Conservation (phyloP, 2,888 invertebrate species). For the Seira musarum region DNA sequence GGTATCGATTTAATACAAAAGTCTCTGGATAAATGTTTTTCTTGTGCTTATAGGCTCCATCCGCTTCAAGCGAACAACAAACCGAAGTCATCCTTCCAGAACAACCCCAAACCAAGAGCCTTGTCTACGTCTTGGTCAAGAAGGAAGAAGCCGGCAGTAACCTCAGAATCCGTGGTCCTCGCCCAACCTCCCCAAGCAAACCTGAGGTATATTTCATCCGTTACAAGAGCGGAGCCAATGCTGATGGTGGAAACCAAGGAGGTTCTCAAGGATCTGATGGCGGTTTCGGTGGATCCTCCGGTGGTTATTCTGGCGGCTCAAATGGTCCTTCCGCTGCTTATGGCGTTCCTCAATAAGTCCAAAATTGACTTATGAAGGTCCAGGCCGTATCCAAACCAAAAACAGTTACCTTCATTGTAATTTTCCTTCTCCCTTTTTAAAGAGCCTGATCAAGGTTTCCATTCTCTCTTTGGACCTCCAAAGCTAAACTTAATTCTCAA, state of each 20-base stretch:
- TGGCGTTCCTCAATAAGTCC: too few relatives aligned
- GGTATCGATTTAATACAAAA: too few relatives aligned
- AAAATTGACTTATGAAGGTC: too few relatives aligned
- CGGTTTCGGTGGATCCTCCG: slow-evolving; percentile 11
- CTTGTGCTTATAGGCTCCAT: slow-evolving; percentile 27
- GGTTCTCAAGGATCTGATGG: slow-evolving; percentile 10
- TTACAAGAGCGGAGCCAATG: slow-evolving; percentile 34
- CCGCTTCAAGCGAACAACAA: slow-evolving; percentile 31
- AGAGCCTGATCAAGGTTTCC: too few relatives aligned
- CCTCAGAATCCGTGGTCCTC: slow-evolving; percentile 42
- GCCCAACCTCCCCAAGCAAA: slow-evolving; percentile 35
- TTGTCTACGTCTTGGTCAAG: slow-evolving; percentile 55
- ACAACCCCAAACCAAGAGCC: slow-evolving; percentile 39
- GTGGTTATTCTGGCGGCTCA: background rate
- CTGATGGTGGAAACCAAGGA: slow-evolving; percentile 19
- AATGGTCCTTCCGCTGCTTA: slow-evolving; percentile 32
- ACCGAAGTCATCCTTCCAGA: slow-evolving; percentile 57
- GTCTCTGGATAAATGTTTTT: too few relatives aligned
- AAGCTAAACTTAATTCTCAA: too few relatives aligned
- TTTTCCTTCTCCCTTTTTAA: too few relatives aligned
- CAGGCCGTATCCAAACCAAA: too few relatives aligned
- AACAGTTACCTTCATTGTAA: too few relatives aligned
- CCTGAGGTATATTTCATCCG: slow-evolving; percentile 57
- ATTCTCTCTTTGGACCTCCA: too few relatives aligned
- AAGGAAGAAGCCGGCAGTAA: slow-evolving; percentile 25